Base-by-base conservation (phyloP, 2,888 invertebrate genomes). In the Caenorhabditis uteleia region DNA sequence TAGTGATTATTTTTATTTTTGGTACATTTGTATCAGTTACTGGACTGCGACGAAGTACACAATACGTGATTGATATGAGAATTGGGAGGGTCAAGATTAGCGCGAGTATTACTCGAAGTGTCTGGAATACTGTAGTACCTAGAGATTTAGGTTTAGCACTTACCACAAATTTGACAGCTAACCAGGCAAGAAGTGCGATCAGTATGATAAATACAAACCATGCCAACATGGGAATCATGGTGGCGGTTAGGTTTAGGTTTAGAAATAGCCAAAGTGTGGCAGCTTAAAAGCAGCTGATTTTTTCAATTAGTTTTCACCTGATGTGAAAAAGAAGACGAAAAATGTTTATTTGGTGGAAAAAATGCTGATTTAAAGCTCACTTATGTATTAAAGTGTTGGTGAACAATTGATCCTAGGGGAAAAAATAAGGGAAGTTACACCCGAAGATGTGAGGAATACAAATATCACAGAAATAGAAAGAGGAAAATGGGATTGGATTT, bases 171-270 rank as follows among this genome's bases (percentile, higher is more conserved):
- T 64, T 64, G 44, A 64, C 54, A 10, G 64, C 64, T 1, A 64
- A 26, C 25, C 34, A 40, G 27, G 64, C 53, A 3, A 64, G 26
- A 23, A 64, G 49, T 46, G 58, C 58, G 33, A 64, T 25, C 2
- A 64, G 43, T 45, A 54, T 46, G 16, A 64, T 64, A 1, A 58
- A 12, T 4, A 64, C 49, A 40, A 64, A 64, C 64, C 64, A 64
- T 36, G 50, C 47, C 5, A 64, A 46, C 49, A 55, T 40, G 29
- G 58, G 57, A 31, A 64, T 64, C 64, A 64, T 64, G 29, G 42
- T 47, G n/a, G n/a, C n/a, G n/a, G n/a, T n/a, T n/a, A n/a, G n/a
- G n/a, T n/a, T n/a, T n/a, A n/a, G n/a, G n/a, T n/a, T n/a, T n/a
- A n/a, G n/a, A n/a, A n/a, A n/a, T n/a, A n/a, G n/a, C n/a, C n/a